Conservation (phyloP, 1,140 invertebrate genomes). For the Lordiphosa collinella region DNA sequence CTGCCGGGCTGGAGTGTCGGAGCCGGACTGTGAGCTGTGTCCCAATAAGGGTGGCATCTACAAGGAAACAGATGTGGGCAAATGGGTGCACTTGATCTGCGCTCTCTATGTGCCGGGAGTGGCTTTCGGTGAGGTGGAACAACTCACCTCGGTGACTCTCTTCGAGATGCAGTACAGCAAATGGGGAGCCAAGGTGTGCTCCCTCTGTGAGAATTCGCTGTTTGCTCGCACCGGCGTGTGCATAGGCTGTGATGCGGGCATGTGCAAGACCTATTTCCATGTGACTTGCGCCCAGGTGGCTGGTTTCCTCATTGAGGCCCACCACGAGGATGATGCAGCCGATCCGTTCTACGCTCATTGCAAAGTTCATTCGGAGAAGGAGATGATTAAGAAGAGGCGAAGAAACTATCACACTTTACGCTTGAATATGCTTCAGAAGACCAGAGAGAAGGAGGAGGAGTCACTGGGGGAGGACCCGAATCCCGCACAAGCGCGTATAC, state of each 20-base stretch:
- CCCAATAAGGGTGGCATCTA: slow-evolving; percentile 95
- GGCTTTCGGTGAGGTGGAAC: slow-evolving; percentile 96
- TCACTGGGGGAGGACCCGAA: slow-evolving; percentile 78
- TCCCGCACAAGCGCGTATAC: slow-evolving; percentile 87
- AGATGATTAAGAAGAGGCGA: slow-evolving; percentile 87
- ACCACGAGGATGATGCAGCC: slow-evolving; percentile 96
- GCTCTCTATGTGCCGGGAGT: slow-evolving; percentile 98
- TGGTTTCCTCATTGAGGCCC: slow-evolving; percentile 94
- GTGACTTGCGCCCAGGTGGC: slow-evolving; percentile 97
- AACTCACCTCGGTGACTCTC: slow-evolving; percentile 90
- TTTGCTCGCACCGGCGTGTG: slow-evolving; percentile 95
- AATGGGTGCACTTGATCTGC: slow-evolving; percentile 99
- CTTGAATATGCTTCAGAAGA: slow-evolving; percentile 84
- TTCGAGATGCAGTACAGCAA: slow-evolving; percentile 97
- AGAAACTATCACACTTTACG: slow-evolving; percentile 94
- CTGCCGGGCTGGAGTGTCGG: slow-evolving; percentile 93
- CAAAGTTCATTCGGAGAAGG: slow-evolving; percentile 93
- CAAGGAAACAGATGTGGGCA: slow-evolving; percentile 97
- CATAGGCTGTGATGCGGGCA: slow-evolving; percentile 97
- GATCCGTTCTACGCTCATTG: slow-evolving; percentile 99
- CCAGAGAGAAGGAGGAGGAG: slow-evolving; percentile 56
- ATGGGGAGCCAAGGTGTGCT: slow-evolving; percentile 95
- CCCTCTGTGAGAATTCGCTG: slow-evolving; percentile 91
- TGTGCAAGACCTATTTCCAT: slow-evolving; percentile 98
- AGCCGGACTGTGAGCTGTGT: slow-evolving; percentile 93